phyloP scores from a whole-genome alignment of 2,888 invertebrate genomes.

The Kuschelorhynchus macadamiae region DNA sequence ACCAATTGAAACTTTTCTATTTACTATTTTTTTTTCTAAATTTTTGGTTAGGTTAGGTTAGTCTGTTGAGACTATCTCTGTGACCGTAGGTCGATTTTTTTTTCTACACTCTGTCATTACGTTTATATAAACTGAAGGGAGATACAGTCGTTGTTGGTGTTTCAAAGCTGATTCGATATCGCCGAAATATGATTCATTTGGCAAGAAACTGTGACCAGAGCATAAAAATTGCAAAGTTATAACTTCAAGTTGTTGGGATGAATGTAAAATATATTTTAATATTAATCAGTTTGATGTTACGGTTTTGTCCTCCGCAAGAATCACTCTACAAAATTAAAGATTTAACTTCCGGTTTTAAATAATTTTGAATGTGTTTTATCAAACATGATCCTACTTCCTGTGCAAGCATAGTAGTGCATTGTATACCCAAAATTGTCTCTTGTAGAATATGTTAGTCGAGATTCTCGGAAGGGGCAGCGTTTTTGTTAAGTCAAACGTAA shows the following conservation, averaged over 20 bases:
- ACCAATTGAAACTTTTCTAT: slow-evolving; percentile 25
- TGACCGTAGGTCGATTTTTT: slow-evolving; percentile 41
- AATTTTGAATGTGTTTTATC: slow-evolving; percentile 42
- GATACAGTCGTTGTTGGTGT: slow-evolving; percentile 50
- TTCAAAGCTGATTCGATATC: slow-evolving; percentile 54
- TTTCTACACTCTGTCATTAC: slow-evolving; percentile 49
- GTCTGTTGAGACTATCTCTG: slow-evolving; percentile 11
- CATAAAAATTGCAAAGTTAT: slow-evolving; percentile 19
- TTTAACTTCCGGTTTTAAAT: slow-evolving; percentile 35
- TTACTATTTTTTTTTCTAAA: slow-evolving; percentile 21
- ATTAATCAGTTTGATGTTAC: slow-evolving; percentile 13
- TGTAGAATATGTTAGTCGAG: slow-evolving; percentile 56
- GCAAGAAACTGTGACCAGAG: slow-evolving; percentile 53
- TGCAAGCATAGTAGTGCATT: slow-evolving; percentile 47
- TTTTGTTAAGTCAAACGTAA: slow-evolving; percentile 46
- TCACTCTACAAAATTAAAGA: slow-evolving; percentile 18
- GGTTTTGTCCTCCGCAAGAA: slow-evolving; percentile 28
- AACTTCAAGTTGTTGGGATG: slow-evolving; percentile 10
- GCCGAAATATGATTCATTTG: slow-evolving; percentile 54
- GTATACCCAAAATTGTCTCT: slow-evolving; percentile 56
- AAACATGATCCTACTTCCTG: slow-evolving; percentile 52
- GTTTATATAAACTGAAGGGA: slow-evolving; percentile 39
- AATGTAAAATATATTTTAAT: slow-evolving; percentile 14
- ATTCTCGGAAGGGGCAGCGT: slow-evolving; percentile 53
- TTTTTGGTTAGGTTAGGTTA: slow-evolving; percentile 7